Base-by-base conservation (phyloP, 2,797 vertebrate species). In the Tragopan temminckii region DNA sequence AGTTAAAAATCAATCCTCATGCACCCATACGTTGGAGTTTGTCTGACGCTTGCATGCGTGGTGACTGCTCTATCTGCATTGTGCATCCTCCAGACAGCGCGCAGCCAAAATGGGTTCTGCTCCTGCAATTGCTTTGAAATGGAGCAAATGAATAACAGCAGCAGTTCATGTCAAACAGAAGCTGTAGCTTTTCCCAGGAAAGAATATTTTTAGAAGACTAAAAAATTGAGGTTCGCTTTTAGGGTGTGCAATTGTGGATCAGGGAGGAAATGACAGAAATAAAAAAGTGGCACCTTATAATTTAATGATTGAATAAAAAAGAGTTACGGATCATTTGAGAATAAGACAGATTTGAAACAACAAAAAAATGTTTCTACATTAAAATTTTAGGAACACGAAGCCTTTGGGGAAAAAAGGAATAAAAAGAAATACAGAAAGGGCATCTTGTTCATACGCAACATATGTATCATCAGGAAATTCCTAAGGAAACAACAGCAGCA, bases 401-500 rank as follows among this genome's bases (percentile, higher is more conserved):
- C 88, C 69, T 66, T 80, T 55, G 45, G 68, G 61, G 15, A 29
- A 53, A 68, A 24, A 57, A 86, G 80, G 53, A 91, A 91, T 82
- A 71, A 77, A 93, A 80, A 46, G 62, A 85, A 87, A 88, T 57
- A 70, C 13, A 66, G 58, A 80, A 77, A 85, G 58, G 79, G 71
- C 75, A 89, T 57, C 53, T 68, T 68, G 52, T 64, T 81, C 58
- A 35, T 80, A 84, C 15, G 20, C 27, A 74, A 19, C 45, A 21
- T 66, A 59, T 55, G 27, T 55, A 75, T 74, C 25, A 77, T 31
- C 38, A 55, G 69, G 38, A 93, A 92, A 90, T 77, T 95, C 83
- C 79, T 75, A 74, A 92, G 76, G 92, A 95, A 90, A 95, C 9
- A 66, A 21, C 58, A 95, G 62, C 61, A 68, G 50, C 79, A 83